phyloP scores from a whole-genome alignment of 2,888 invertebrate species.

The Zygaena filipendulae region DNA sequence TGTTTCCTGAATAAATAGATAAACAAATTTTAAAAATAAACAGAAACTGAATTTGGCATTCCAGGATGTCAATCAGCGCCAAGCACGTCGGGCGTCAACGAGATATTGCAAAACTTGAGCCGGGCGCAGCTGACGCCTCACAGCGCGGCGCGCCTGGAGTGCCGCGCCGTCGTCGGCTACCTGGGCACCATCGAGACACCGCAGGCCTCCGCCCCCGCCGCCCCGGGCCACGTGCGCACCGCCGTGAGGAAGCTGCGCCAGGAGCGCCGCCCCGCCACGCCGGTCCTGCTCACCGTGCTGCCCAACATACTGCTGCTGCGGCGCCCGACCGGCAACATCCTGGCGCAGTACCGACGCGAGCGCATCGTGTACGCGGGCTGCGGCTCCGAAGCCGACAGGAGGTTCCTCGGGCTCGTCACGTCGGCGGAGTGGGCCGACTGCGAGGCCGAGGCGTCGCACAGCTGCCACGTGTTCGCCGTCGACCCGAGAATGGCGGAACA shows the following conservation, averaged over 20 bases:
- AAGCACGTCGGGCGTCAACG: constrained; percentile 51
- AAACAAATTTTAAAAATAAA: no score
- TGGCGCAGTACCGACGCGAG: constrained; percentile 89
- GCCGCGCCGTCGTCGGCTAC: constrained; percentile 91
- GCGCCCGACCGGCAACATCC: constrained; percentile 79
- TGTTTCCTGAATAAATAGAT: no score
- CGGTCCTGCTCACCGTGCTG: constrained; percentile 86
- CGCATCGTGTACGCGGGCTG: constrained; percentile 90
- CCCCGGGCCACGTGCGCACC: constrained; percentile 82
- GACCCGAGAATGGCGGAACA: constrained; percentile 89
- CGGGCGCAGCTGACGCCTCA: constrained; percentile 47
- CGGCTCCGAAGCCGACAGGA: constrained; percentile 89
- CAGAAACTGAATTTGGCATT: no score
- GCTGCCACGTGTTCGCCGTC: constrained; percentile 95
- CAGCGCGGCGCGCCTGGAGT: constrained; percentile 71
- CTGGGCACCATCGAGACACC: constrained; percentile 97
- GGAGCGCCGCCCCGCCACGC: constrained; percentile 87
- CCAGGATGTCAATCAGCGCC: constrained; percentile 52
- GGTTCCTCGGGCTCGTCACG: constrained; percentile 94
- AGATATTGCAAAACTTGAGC: constrained; percentile 49
- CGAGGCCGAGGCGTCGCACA: constrained; percentile 72
- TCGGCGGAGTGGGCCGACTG: constrained; percentile 72
- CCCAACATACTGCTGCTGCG: constrained; percentile 83
- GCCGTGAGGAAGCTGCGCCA: constrained; percentile 90
- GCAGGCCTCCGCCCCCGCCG: constrained; percentile 78